A percentile compares a stretch with the other conserved stretches of the same genome.
Evolutionary conservation across 1,140 invertebrate species (phyloP).

Genomic region (Oryctes rhinoceros): DNA sequence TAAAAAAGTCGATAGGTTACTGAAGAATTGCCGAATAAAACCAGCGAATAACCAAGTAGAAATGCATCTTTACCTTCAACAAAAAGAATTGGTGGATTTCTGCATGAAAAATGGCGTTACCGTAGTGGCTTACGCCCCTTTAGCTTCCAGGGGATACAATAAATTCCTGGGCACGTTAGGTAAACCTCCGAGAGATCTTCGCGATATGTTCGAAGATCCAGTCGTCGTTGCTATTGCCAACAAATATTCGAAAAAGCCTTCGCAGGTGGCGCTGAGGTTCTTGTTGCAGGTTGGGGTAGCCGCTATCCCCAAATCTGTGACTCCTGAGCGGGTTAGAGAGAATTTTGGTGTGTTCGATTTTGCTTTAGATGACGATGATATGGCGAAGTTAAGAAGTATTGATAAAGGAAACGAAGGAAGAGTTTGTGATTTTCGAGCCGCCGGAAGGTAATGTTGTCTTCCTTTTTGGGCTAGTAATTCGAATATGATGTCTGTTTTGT

Average conservation of each 20-base stretch:
- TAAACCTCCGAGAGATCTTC: slow-evolving; percentile 58
- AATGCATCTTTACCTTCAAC: slow-evolving; percentile 83
- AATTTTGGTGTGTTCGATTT: slow-evolving; percentile 73
- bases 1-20: slow-evolving; percentile 71
- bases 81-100: slow-evolving; percentile 76
- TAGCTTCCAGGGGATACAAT: slow-evolving; percentile 62
- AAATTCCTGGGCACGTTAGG: slow-evolving; percentile 58
- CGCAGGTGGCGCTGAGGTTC: slow-evolving; percentile 82
- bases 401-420: slow-evolving; percentile 68
- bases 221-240: slow-evolving; percentile 74
- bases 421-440: slow-evolving; percentile 73
- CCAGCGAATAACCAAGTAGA: slow-evolving; percentile 81
- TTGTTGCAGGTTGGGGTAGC: slow-evolving; percentile 75
- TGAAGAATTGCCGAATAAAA: slow-evolving; percentile 70
- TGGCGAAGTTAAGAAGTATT: slow-evolving; percentile 64
- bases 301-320: slow-evolving; percentile 87
- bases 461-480: not conserved
- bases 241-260: slow-evolving; percentile 75
- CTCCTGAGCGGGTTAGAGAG: slow-evolving; percentile 72
- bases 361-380: slow-evolving; percentile 65
- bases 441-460: slow-evolving; percentile 57
- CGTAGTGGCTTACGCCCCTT: slow-evolving; percentile 82
- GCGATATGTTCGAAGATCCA: slow-evolving; percentile 63
- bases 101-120: slow-evolving; percentile 76
- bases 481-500: not conserved